Conservation (phyloP, 1,140 invertebrate species). For the Conopomorpha cramerella region DNA sequence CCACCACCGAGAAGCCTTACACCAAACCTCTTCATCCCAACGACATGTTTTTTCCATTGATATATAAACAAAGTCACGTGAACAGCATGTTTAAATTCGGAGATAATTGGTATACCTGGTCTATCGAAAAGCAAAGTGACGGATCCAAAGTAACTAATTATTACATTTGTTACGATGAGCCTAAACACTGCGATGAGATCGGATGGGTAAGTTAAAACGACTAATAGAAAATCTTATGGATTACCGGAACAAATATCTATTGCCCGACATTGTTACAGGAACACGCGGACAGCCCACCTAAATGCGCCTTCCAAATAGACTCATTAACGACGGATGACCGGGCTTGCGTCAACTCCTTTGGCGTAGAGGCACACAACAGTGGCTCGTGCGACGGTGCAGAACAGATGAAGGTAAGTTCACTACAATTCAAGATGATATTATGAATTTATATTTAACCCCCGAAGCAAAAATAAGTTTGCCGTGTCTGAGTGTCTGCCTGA, state of each 20-base stretch:
- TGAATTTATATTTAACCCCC: too few species aligned
- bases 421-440: too few species aligned
- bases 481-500: too few species aligned
- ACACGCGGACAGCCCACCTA: slow-evolving; percentile 25
- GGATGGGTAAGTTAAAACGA: slow-evolving; percentile 29
- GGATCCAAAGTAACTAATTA: slow-evolving; percentile 36
- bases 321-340: slow-evolving; percentile 35
- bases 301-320: slow-evolving; percentile 44
- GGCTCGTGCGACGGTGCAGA: slow-evolving; percentile 32
- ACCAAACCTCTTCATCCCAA: slow-evolving; percentile 27
- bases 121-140: slow-evolving; percentile 31
- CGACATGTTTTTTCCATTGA: slow-evolving; percentile 38
- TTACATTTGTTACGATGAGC: slow-evolving; percentile 44
- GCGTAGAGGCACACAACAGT: slow-evolving; percentile 23
- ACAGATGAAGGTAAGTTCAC: slow-evolving; percentile 34
- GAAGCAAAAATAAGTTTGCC: too few species aligned
- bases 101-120: slow-evolving; percentile 49
- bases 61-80: slow-evolving; percentile 36
- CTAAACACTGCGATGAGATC: slow-evolving; percentile 40
- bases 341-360: slow-evolving; percentile 38
- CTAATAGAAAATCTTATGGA: neutral
- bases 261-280: slow-evolving; percentile 24
- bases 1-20: slow-evolving; percentile 22
- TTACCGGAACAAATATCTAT: neutral
- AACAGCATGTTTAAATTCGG: slow-evolving; percentile 51